Evolutionary conservation across 2,888 invertebrate species (phyloP).

Genomic region (Hemithea aestivaria): DNA sequence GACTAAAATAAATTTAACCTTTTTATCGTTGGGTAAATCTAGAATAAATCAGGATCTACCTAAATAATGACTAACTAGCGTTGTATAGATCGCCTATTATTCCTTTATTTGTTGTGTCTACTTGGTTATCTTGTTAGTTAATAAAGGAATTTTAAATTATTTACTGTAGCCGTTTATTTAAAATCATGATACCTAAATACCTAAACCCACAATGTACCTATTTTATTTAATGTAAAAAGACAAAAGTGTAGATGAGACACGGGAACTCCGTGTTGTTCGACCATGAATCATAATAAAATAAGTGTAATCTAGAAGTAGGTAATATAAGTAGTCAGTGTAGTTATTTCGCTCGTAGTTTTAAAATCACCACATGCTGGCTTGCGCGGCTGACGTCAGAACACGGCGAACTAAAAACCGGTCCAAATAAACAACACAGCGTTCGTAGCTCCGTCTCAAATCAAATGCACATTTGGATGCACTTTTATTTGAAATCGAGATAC

Average conservation of each 20-base stretch:
- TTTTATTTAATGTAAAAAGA: too few species aligned
- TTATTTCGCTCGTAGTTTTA: conserved; percentile 2
- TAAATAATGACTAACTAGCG: conserved; percentile 33
- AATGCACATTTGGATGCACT: conserved; percentile 11
- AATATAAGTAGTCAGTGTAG: conserved; percentile 1
- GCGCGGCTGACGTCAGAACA: conserved; percentile 11
- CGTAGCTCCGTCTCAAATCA: conserved; percentile 6
- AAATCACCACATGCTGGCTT: conserved; percentile 13
- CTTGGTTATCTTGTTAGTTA: too few species aligned
- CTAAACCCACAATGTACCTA: too few species aligned
- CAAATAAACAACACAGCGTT: conserved; percentile 3
- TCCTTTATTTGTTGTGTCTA: too few species aligned
- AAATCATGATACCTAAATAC: too few species aligned
- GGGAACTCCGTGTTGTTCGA: neutral
- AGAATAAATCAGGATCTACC: conserved; percentile 28
- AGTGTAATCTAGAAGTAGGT: conserved; percentile 2
- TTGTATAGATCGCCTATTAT: too few species aligned
- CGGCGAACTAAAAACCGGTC: too few species aligned
- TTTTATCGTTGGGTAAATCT: conserved; percentile 33
- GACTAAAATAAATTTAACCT: conserved; percentile 32
- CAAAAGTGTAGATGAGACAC: too few species aligned
- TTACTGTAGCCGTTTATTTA: too few species aligned
- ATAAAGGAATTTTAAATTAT: too few species aligned
- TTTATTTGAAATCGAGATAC: neutral
- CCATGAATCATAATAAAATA: conserved; percentile 1